phyloP scores from a whole-genome alignment of 2,888 invertebrate genomes.

The Scaptodrosophila latifasciaeformis region DNA sequence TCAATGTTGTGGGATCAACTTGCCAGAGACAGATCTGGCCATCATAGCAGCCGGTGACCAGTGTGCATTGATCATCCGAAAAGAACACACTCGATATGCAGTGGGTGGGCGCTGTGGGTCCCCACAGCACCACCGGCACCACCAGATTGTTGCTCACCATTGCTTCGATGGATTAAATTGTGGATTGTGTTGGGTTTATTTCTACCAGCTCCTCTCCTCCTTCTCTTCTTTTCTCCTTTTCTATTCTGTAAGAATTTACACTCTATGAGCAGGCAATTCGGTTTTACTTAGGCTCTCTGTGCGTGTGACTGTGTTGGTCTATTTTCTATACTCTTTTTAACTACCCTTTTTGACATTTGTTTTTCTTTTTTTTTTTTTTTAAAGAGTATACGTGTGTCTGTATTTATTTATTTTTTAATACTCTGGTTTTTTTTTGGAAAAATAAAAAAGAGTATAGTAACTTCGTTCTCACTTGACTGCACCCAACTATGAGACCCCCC shows the following conservation, averaged over 20 bases:
- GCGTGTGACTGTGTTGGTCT: no score
- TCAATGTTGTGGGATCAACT: conserved; percentile 86
- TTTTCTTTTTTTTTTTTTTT: no score
- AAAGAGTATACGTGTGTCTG: no score
- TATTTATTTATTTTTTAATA: no score
- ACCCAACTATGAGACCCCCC: neutral
- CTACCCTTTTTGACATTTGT: no score
- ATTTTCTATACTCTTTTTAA: no score
- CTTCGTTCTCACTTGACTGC: neutral
- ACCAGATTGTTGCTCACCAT: conserved; percentile 93
- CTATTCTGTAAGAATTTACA: no score
- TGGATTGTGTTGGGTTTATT: neutral
- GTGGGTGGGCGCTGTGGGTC: conserved; percentile 95
- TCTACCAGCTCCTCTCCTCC: no score
- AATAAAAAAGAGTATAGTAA: neutral
- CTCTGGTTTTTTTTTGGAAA: no score
- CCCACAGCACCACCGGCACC: conserved; percentile 98
- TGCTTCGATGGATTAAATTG: neutral
- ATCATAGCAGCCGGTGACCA: conserved; percentile 98
- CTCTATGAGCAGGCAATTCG: no score
- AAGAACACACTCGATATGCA: conserved; percentile 95
- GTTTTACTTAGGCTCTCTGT: no score
- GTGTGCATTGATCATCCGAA: conserved; percentile 91
- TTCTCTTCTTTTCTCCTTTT: neutral
- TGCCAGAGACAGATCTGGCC: conserved; percentile 99